Percentiles rank a stretch among this genome's conserved stretches.
Evolutionary conservation across 2,113 vertebrate genomes (phyloP).

Genomic region (Hipposideros armiger): DNA sequence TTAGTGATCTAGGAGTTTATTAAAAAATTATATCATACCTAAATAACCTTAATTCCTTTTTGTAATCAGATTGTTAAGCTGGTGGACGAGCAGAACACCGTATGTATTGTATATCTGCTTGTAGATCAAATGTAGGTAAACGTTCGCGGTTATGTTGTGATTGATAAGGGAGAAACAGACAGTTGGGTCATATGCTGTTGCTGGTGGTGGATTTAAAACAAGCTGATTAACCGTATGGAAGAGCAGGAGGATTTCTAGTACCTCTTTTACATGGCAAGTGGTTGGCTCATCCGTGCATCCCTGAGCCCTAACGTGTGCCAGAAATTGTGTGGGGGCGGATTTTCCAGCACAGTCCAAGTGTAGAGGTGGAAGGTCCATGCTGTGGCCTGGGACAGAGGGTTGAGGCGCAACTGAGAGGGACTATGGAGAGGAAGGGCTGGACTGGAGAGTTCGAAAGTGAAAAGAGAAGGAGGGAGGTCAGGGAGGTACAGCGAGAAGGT

Average conservation of each 20-base stretch:
- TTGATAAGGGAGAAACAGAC: not conserved
- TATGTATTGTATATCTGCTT: not conserved
- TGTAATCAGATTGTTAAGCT: not conserved
- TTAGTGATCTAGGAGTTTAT: not conserved
- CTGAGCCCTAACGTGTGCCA: not conserved
- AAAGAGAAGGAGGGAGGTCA: not conserved
- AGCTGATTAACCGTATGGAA: not conserved
- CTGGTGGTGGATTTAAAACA: not conserved
- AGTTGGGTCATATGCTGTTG: not conserved
- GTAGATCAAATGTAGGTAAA: not conserved
- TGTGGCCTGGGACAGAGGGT: not conserved
- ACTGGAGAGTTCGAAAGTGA: not conserved
- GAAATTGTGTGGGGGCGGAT: not conserved
- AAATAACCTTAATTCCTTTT: slow-evolving; percentile 11
- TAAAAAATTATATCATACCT: not conserved
- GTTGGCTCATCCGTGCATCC: not conserved
- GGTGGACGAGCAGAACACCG: not conserved
- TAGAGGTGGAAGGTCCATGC: not conserved
- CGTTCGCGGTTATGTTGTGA: not conserved
- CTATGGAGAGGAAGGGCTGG: not conserved
- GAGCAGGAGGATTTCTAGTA: not conserved
- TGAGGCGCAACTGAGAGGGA: not conserved
- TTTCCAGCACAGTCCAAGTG: not conserved
- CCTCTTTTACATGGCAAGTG: not conserved
- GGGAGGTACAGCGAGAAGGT: not conserved